Conservation (phyloP, 2,888 invertebrate species). For the Sepiola atlantica region DNA sequence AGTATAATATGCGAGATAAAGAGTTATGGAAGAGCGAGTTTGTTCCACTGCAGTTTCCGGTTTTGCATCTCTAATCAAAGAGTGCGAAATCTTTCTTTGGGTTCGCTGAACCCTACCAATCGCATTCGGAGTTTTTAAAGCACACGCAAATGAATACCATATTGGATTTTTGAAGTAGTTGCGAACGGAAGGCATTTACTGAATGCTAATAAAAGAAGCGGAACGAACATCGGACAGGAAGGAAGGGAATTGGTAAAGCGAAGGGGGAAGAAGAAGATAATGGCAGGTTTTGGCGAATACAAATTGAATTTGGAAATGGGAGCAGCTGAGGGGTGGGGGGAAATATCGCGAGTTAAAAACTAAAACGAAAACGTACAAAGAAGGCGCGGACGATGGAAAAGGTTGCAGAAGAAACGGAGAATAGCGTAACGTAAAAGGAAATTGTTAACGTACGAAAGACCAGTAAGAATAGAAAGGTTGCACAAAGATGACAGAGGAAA, state of each 20-base stretch:
- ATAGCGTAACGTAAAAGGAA: too few species aligned
- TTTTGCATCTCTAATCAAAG: background rate
- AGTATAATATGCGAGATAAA: background rate
- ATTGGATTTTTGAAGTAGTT: background rate
- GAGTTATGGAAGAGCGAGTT: too few species aligned
- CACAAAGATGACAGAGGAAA: too few species aligned
- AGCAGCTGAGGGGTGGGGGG: rapidly evolving
- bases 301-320: background rate
- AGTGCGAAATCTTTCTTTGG: background rate
- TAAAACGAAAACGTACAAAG: background rate
- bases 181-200: background rate
- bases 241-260: background rate
- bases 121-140: too few species aligned
- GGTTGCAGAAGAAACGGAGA: background rate
- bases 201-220: background rate
- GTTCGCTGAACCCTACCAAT: background rate
- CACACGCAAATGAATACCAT: background rate
- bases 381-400: background rate
- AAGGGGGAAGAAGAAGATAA: background rate
- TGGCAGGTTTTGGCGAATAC: too few species aligned
- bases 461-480: too few species aligned
- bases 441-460: too few species aligned
- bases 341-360: background rate
- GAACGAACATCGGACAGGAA: too few species aligned
- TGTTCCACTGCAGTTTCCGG: background rate